A percentile compares a stretch with the other conserved stretches of the same genome.
phyloP scores from a whole-genome alignment of 2,797 vertebrate species.

The Microchirus variegatus region DNA sequence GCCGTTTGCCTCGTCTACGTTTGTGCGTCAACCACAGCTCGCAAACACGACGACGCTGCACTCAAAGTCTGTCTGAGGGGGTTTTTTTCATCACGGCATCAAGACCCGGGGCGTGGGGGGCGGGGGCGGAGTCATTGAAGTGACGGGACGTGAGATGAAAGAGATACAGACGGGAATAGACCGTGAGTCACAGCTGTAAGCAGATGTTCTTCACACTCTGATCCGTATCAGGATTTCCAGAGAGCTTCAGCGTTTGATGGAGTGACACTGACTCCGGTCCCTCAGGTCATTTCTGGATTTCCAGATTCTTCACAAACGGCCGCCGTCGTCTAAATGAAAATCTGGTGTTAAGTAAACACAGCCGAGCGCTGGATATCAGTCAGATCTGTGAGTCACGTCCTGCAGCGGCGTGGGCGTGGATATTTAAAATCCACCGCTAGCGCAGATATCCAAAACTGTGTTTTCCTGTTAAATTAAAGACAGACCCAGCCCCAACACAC shows the following conservation, averaged over 20 bases:
- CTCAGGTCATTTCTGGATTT: neutral
- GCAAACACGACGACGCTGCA: slow-evolving; percentile 29
- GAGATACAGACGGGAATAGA: slow-evolving; percentile 9
- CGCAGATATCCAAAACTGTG: slow-evolving; percentile 24
- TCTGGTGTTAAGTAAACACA: neutral
- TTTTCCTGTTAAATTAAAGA: slow-evolving; percentile 42
- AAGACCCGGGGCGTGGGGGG: neutral
- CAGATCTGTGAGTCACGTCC: slow-evolving; percentile 28
- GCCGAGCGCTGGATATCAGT: neutral
- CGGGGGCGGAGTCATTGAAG: slow-evolving; percentile 1
- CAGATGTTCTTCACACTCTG: neutral
- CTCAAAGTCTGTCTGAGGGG: slow-evolving; percentile 5
- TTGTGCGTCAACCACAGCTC: slow-evolving; percentile 24
- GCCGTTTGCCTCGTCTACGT: slow-evolving; percentile 4
- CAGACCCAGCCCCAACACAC: slow-evolving; percentile 24
- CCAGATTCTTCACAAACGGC: neutral
- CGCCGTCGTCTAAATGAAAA: neutral
- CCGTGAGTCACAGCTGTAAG: slow-evolving; percentile 1
- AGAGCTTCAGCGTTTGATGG: neutral
- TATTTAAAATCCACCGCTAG: slow-evolving; percentile 13
- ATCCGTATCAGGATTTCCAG: neutral
- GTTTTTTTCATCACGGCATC: slow-evolving; percentile 6
- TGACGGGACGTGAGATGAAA: neutral
- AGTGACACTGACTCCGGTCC: neutral
- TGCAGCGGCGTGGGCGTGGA: slow-evolving; percentile 7